Evolutionary conservation across 2,113 vertebrate genomes (phyloP).

Genomic region (Otis tarda): DNA sequence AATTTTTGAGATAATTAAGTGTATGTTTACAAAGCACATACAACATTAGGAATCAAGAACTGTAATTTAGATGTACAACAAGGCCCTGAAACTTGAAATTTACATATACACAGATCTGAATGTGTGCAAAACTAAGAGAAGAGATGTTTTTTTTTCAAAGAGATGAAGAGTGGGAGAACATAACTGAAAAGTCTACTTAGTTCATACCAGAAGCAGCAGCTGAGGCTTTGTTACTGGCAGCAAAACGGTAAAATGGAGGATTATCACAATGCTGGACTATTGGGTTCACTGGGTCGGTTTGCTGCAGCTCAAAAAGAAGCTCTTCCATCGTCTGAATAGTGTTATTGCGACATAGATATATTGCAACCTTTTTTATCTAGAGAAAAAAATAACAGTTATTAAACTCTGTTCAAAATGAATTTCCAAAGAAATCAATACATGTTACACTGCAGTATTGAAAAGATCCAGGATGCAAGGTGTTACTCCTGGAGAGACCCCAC

Average conservation of each 20-base stretch:
- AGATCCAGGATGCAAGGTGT: neutral
- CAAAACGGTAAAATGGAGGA: conserved; percentile 94
- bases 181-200: neutral
- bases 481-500: neutral
- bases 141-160: neutral
- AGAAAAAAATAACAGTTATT: neutral
- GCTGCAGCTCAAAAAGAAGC: conserved; percentile 96
- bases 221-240: conserved; percentile 92
- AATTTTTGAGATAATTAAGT: neutral
- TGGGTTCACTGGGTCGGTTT: conserved; percentile 96
- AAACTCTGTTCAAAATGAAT: neutral
- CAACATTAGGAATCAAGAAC: neutral
- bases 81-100: neutral
- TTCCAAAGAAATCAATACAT: neutral
- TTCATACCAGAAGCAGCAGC: conserved; percentile 89
- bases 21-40: neutral
- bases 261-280: conserved; percentile 97
- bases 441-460: neutral
- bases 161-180: neutral
- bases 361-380: conserved; percentile 97
- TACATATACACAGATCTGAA: neutral
- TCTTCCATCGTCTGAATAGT: conserved; percentile 99
- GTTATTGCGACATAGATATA: conserved; percentile 96
- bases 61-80: neutral
- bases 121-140: neutral